Evolutionary conservation across 2,113 vertebrate species (phyloP).

Genomic region (Morphnarchus princeps): DNA sequence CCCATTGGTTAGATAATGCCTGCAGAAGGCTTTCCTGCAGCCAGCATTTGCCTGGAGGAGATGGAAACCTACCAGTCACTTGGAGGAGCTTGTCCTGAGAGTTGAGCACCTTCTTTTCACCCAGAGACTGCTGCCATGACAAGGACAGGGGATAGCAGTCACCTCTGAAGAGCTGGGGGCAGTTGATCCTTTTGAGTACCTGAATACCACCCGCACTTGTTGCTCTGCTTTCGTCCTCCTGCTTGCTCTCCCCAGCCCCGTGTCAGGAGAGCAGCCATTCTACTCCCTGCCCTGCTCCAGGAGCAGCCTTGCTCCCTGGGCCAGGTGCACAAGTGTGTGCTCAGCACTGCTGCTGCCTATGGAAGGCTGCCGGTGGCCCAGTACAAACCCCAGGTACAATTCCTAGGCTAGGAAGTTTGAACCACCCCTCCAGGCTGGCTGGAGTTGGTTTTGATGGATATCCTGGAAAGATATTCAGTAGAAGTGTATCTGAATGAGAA

Average conservation of each 20-base stretch:
- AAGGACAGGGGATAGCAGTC: background rate
- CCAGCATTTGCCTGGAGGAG: background rate
- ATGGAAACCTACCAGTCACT: background rate
- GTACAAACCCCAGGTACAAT: background rate
- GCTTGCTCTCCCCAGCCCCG: background rate
- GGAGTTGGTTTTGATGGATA: background rate
- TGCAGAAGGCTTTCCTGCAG: background rate
- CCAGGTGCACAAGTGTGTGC: rapidly evolving
- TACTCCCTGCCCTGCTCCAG: background rate
- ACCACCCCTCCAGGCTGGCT: background rate
- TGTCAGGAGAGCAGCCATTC: background rate
- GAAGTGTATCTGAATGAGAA: background rate
- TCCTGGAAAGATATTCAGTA: background rate
- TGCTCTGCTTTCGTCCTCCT: background rate
- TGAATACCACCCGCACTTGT: background rate
- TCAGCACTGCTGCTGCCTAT: background rate
- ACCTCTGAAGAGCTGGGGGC: background rate
- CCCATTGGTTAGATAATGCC: background rate
- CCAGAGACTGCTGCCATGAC: background rate
- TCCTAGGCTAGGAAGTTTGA: background rate
- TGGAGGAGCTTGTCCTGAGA: background rate
- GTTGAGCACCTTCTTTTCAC: background rate
- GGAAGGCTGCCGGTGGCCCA: background rate
- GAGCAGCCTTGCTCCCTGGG: background rate
- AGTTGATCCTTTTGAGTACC: background rate